Conservation (phyloP, 23 tunicate species). For the Ciona savignyi region DNA sequence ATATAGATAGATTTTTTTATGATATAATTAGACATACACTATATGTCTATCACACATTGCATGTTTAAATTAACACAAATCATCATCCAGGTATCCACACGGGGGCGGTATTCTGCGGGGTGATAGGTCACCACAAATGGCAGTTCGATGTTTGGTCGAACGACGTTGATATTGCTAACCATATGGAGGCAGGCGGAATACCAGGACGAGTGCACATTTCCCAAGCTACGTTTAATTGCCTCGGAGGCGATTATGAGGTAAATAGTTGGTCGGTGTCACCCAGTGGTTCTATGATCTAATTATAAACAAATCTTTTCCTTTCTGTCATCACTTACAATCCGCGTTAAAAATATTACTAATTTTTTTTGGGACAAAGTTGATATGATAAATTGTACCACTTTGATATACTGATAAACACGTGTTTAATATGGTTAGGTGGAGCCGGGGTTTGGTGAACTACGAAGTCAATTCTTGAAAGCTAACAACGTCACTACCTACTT, state of each 20-base stretch:
- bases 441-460: constrained; percentile 38
- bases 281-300: too few species aligned
- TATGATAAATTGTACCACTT: too few species aligned
- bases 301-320: too few species aligned
- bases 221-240: constrained; percentile 54
- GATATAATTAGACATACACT: too few species aligned
- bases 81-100: constrained; percentile 54
- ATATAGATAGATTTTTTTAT: too few species aligned
- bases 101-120: constrained; percentile 82
- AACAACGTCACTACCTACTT: constrained; percentile 58
- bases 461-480: constrained; percentile 25
- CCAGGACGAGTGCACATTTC: constrained; percentile 86
- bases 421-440: too few species aligned
- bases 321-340: too few species aligned
- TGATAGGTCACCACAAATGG: constrained; percentile 84
- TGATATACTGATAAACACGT: too few species aligned
- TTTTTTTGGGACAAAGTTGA: too few species aligned
- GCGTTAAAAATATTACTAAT: too few species aligned
- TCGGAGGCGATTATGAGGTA: constrained; percentile 71
- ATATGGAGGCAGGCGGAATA: constrained; percentile 87
- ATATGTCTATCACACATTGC: too few species aligned
- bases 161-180: constrained; percentile 76
- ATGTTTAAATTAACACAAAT: too few species aligned
- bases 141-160: constrained; percentile 89
- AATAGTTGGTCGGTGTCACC: not conserved